These are phyloP conservation scores for Drosophila kohkoa DNA, from an alignment of 1,140 invertebrate genomes.

Conservation along the genomic window DNA sequence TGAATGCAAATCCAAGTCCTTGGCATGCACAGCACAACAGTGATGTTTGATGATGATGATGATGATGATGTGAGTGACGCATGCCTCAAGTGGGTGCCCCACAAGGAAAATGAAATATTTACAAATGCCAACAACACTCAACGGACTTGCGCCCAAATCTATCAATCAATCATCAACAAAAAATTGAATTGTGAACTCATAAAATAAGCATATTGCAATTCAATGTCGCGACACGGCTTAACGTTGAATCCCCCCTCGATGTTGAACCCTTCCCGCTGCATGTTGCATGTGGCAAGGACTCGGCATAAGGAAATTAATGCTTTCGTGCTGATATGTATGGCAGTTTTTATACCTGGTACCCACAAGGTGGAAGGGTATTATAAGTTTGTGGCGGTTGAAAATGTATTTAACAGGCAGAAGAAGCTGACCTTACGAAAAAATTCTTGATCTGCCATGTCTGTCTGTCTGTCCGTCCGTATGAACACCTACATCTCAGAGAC, in stretches of 20 bases:
- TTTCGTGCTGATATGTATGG: constrained; percentile 55
- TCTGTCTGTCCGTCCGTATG: too few relatives aligned
- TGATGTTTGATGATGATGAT: not conserved
- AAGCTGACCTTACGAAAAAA: too few relatives aligned
- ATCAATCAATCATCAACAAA: constrained; percentile 57
- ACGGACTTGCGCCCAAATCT: constrained; percentile 47
- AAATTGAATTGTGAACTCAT: constrained; percentile 33
- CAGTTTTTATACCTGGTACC: constrained; percentile 13
- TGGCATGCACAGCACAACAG: constrained; percentile 18
- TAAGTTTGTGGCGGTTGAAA: too few relatives aligned
- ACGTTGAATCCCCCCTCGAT: not conserved
- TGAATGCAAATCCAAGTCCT: constrained; percentile 63
- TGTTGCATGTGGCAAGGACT: constrained; percentile 17
- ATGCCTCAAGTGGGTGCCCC: constrained; percentile 20
- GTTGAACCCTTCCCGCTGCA: not conserved
- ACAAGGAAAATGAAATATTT: constrained; percentile 59
- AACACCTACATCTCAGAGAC: too few relatives aligned
- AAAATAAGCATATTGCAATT: constrained; percentile 47
- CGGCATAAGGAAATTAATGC: constrained; percentile 44
- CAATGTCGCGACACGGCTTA: constrained; percentile 37
- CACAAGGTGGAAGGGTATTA: too few relatives aligned
- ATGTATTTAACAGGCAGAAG: too few relatives aligned
- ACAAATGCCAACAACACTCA: constrained; percentile 71
- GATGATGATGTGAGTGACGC: constrained; percentile 22
- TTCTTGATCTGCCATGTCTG: too few relatives aligned